Conservation (phyloP, 2,797 vertebrate genomes). For the Antennarius maculatus region DNA sequence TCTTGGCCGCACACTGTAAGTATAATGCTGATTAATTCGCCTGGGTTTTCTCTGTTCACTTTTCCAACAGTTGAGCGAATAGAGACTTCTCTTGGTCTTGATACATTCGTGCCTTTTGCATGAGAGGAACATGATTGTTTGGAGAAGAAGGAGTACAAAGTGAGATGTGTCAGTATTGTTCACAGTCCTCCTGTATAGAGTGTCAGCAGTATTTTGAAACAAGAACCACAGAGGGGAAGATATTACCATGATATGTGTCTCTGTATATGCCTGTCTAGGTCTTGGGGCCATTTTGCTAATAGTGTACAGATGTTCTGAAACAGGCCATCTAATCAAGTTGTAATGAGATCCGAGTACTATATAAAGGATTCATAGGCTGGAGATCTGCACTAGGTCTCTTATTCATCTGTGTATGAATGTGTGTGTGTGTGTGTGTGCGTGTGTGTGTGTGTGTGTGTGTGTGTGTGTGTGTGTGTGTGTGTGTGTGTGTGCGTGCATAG, state of each 20-base stretch:
- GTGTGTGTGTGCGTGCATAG: too few relatives aligned
- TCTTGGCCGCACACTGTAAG: too few relatives aligned
- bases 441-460: too few relatives aligned
- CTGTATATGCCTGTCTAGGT: conserved; percentile 39
- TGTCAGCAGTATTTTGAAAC: conserved; percentile 53
- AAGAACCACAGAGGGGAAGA: conserved; percentile 46
- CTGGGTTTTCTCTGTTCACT: too few relatives aligned
- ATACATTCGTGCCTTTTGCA: conserved; percentile 17
- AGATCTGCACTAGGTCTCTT: conserved; percentile 24
- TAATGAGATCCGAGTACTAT: conserved; percentile 55
- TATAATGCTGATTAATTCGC: too few relatives aligned
- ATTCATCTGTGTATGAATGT: conserved; percentile 16
- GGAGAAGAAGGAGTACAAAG: conserved; percentile 43
- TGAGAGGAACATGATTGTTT: conserved; percentile 35
- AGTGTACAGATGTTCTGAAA: conserved; percentile 56
- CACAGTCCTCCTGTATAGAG: conserved; percentile 58
- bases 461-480: too few relatives aligned
- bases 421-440: too few relatives aligned
- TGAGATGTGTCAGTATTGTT: conserved; percentile 69
- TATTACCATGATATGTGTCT: conserved; percentile 58
- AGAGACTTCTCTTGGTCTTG: conserved; percentile 23
- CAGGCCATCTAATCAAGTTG: conserved; percentile 41
- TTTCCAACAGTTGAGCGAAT: too few relatives aligned
- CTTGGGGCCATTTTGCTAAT: conserved; percentile 42
- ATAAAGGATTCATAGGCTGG: conserved; percentile 48